Conservation (phyloP, 2,888 invertebrate species). For the Drosophila ustulata region DNA sequence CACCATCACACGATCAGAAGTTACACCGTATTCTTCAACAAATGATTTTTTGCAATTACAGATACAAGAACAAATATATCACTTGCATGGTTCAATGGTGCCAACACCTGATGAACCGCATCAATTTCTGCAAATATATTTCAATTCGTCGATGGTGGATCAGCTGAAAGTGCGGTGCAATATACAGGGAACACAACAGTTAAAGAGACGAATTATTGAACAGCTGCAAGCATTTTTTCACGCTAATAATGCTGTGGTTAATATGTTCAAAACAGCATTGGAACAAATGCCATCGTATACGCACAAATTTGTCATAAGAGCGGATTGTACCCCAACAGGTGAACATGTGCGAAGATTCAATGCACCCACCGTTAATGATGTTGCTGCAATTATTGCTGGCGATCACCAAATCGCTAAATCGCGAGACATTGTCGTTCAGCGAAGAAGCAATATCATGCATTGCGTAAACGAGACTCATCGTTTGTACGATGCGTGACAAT, state of each 20-base stretch:
- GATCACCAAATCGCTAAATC: slow-evolving; percentile 69
- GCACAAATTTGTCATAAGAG: slow-evolving; percentile 21
- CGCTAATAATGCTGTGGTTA: slow-evolving; percentile 14
- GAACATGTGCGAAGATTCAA: slow-evolving; percentile 75
- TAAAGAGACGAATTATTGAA: slow-evolving; percentile 24
- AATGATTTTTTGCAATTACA: slow-evolving; percentile 23
- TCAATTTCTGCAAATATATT: slow-evolving; percentile 64
- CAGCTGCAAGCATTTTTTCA: slow-evolving; percentile 21
- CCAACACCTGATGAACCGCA: slow-evolving; percentile 45
- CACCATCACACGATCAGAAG: too few relatives aligned
- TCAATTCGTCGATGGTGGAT: slow-evolving; percentile 41
- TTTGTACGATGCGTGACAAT: too few relatives aligned
- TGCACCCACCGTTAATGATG: slow-evolving; percentile 81
- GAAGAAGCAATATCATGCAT: slow-evolving; percentile 35
- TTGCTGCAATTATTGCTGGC: slow-evolving; percentile 80
- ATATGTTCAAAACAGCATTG: slow-evolving; percentile 25
- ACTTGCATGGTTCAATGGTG: slow-evolving; percentile 46
- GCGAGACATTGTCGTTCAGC: slow-evolving; percentile 46
- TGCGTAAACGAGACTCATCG: too few relatives aligned
- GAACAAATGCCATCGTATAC: slow-evolving; percentile 24
- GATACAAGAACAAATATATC: slow-evolving; percentile 48
- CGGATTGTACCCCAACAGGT: slow-evolving; percentile 60
- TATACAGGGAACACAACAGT: slow-evolving; percentile 50
- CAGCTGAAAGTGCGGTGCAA: slow-evolving; percentile 31
- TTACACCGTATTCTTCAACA: not conserved